Conservation (phyloP, 2,888 invertebrate species). For the Cephus runcator region DNA sequence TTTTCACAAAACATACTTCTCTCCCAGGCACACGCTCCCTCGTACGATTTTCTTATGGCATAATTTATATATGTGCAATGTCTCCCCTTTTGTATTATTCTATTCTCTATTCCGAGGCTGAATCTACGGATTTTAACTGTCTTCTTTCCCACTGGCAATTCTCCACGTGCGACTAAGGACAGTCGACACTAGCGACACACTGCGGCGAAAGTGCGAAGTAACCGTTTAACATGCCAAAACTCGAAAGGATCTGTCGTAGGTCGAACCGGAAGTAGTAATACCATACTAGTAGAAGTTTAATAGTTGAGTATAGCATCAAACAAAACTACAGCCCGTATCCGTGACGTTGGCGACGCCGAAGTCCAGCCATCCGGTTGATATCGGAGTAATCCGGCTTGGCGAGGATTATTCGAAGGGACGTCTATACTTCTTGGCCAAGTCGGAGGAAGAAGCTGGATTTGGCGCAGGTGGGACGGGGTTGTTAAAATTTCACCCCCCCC, state of each 20-base stretch:
- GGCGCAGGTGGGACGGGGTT: not conserved
- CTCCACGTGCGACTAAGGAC: too few species aligned
- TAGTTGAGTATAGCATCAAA: not conserved
- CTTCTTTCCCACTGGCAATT: not conserved
- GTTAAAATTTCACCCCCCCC: not conserved
- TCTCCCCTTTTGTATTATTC: not conserved
- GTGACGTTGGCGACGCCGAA: not conserved
- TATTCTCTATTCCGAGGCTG: not conserved
- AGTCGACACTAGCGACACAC: too few species aligned
- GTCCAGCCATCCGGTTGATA: not conserved
- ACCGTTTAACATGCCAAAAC: slow-evolving; percentile 26
- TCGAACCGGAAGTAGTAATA: not conserved
- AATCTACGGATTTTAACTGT: not conserved
- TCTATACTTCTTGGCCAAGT: not conserved
- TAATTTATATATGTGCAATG: not conserved
- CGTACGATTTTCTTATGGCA: not conserved
- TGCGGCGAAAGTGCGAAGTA: not conserved
- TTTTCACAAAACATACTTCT: not conserved
- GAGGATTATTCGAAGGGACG: not conserved
- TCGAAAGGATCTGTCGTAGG: not conserved
- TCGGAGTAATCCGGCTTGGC: not conserved
- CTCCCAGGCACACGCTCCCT: too few species aligned
- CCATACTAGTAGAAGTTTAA: not conserved
- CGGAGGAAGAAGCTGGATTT: not conserved
- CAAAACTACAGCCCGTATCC: not conserved